Percentiles rank a stretch among this genome's conserved stretches.
Conservation (phyloP, 2,888 invertebrate species). For the Eueremaeus valkanovi region DNA sequence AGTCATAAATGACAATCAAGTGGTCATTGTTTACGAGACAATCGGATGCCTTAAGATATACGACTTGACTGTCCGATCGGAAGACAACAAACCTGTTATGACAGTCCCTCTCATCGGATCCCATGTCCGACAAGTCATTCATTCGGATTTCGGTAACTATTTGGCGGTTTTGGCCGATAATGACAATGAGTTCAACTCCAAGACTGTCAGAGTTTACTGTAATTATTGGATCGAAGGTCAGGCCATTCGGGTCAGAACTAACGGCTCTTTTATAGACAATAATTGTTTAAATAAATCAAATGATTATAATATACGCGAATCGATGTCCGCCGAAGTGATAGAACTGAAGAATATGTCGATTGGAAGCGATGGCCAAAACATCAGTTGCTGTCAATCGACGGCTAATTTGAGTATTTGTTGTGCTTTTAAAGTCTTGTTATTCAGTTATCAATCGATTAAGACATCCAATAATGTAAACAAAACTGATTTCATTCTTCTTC, state of each 20-base stretch:
- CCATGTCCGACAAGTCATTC: conserved; percentile 5
- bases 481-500: conserved; percentile 14
- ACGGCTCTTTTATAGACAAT: background rate
- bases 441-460: background rate
- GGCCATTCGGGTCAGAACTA: background rate
- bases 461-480: background rate
- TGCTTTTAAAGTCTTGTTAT: conserved; percentile 16
- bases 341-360: background rate
- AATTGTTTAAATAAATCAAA: background rate
- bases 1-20: background rate
- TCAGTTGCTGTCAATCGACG: background rate
- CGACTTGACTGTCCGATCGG: background rate
- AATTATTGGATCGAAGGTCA: conserved; percentile 28
- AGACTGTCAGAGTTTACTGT: background rate
- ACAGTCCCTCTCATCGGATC: background rate
- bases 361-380: background rate
- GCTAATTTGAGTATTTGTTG: background rate
- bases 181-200: background rate
- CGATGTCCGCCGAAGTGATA: conserved; percentile 7
- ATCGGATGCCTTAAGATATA: background rate
- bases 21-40: background rate
- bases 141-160: conserved; percentile 15
- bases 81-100: background rate
- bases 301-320: background rate
- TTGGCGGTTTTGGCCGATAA: background rate